Evolutionary conservation across 1,140 invertebrate genomes (phyloP).

Genomic region (Drosophila guanche): DNA sequence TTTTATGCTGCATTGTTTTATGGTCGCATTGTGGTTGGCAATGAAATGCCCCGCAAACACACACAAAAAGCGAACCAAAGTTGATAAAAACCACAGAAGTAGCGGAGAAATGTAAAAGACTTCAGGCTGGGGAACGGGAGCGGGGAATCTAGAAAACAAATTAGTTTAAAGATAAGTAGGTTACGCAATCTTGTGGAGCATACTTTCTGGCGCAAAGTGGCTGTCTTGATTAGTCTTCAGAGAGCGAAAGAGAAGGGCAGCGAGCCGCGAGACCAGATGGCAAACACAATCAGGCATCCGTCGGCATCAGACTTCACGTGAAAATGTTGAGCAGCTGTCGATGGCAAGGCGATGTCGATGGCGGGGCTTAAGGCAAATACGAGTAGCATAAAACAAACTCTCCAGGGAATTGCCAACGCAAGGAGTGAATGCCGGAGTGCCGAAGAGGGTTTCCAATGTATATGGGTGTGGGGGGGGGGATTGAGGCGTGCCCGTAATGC

Average conservation of each 20-base stretch:
- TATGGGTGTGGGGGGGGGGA: not conserved
- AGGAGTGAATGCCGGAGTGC: not conserved
- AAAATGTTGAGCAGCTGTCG: constrained; percentile 74
- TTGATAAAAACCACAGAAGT: constrained; percentile 56
- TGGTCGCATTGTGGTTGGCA: constrained; percentile 60
- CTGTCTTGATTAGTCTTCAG: constrained; percentile 68
- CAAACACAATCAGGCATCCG: constrained; percentile 69
- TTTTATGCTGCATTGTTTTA: constrained; percentile 78
- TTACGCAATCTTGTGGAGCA: constrained; percentile 73
- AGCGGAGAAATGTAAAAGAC: constrained; percentile 32
- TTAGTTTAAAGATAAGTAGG: constrained; percentile 79
- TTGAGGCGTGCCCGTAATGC: constrained; percentile 55
- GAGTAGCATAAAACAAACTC: constrained; percentile 29
- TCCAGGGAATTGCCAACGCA: constrained; percentile 18
- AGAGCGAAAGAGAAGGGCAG: not conserved
- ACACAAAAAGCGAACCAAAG: constrained; percentile 36
- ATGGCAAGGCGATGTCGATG: constrained; percentile 31
- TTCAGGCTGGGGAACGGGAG: not conserved
- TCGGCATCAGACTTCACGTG: constrained; percentile 59
- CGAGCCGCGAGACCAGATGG: constrained; percentile 10
- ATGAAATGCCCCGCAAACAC: constrained; percentile 44
- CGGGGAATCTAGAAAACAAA: constrained; percentile 51
- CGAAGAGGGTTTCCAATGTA: not conserved
- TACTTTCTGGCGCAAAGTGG: constrained; percentile 65
- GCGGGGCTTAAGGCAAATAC: constrained; percentile 46